Evolutionary conservation across 2,797 vertebrate genomes (phyloP).

Genomic region (Kryptopterus vitreolus): DNA sequence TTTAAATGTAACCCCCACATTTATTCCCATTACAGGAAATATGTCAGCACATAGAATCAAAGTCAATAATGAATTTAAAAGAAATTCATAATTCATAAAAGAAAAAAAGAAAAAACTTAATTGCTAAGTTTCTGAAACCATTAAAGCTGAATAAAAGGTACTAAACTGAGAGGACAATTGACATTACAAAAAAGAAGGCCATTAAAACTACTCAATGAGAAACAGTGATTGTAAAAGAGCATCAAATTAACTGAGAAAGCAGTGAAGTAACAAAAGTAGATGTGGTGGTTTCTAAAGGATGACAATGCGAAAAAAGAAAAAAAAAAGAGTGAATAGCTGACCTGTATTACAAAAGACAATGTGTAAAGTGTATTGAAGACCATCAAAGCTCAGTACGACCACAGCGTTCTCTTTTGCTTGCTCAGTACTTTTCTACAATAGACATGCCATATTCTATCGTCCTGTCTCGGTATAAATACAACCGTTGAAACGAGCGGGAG

Average conservation of each 20-base stretch:
- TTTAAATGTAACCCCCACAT: neutral
- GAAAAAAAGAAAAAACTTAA: neutral
- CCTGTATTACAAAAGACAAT: neutral
- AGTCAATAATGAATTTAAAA: neutral
- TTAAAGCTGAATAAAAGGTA: neutral
- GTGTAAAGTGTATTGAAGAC: neutral
- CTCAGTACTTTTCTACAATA: slow-evolving; percentile 8
- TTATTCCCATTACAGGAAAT: neutral
- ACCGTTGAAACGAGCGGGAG: slow-evolving; percentile 18
- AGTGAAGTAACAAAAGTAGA: neutral
- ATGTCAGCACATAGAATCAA: neutral
- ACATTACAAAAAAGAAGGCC: neutral
- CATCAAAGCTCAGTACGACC: neutral
- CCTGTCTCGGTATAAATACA: slow-evolving; percentile 34
- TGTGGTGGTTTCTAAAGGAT: neutral
- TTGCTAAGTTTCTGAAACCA: neutral
- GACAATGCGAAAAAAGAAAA: neutral
- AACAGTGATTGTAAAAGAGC: neutral
- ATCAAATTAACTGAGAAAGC: neutral
- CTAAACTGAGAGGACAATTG: neutral
- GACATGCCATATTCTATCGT: slow-evolving; percentile 1
- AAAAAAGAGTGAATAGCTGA: too few relatives aligned
- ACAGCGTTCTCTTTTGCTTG: neutral
- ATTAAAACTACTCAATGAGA: neutral
- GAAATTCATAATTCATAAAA: too few relatives aligned